Conservation (phyloP, 2,797 vertebrate genomes). For the Urosaurus nigricauda region DNA sequence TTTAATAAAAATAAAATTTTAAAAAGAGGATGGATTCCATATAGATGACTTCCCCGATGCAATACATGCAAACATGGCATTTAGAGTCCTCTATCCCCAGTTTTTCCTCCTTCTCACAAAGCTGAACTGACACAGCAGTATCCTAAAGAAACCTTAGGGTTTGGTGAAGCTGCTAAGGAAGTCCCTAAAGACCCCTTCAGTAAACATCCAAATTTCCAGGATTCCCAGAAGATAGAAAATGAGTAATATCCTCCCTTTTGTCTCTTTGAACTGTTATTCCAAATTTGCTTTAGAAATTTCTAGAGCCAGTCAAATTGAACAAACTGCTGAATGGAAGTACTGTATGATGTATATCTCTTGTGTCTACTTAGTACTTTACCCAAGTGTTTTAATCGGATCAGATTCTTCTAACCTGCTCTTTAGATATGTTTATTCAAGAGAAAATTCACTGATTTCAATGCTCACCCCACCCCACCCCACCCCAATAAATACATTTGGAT, state of each 20-base stretch:
- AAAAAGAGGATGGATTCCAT: background rate
- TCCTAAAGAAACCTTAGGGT: background rate
- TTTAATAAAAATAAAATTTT: no score
- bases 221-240: background rate
- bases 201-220: background rate
- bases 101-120: background rate
- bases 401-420: conserved; percentile 7
- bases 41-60: background rate
- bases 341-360: background rate
- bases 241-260: background rate
- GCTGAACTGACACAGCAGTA: background rate
- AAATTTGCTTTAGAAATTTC: background rate
- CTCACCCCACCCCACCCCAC: background rate
- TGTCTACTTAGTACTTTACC: background rate
- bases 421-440: conserved; percentile 2
- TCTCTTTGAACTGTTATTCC: background rate
- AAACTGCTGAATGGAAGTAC: background rate
- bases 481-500: conserved; percentile 14
- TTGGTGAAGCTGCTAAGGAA: background rate
- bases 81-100: background rate
- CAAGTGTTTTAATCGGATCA: background rate
- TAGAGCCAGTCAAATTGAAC: background rate
- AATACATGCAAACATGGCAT: background rate
- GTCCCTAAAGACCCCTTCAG: background rate
- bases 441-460: conserved; percentile 6